Base-by-base conservation (phyloP, 2,113 vertebrate species). In the Rallus limicola region DNA sequence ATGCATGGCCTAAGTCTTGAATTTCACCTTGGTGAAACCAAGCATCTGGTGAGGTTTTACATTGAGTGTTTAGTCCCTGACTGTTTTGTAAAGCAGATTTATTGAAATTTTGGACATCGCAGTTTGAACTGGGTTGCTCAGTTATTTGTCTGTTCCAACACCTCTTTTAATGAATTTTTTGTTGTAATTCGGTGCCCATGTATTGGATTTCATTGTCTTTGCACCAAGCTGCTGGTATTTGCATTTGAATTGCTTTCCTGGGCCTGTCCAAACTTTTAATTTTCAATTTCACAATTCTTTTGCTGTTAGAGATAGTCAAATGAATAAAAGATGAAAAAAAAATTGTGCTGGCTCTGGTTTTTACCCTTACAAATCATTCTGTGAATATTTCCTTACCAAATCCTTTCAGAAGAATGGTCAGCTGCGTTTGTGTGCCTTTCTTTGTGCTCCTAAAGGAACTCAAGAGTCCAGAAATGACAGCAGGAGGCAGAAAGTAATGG, bases 251-350 rank as follows among this genome's bases (percentile, higher is more conserved):
- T 84, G 64, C 72, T 95, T 95, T 58, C 52, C 67, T 78, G 63
- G 75, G 59, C 69, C 65, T 82, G 75, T 34, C 95, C 84, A 88
- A 91, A 92, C 64, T 92, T 95, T 95, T 80, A 44, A 77, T 94
- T 93, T 94, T 76, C 91, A 74, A 24, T 96, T 84, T 90, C 58
- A 38, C 17, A 44, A 68, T 80, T 91, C 86, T 91, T 86, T 29
- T 84, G 90, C 84, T 33, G 69, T 77, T 88, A 77, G 81, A 88
- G 86, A 67, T 58, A 82, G 71, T 80, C 31, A 25, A 60, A 93
- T 97, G 90, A 88, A 96, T 97, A 92, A 94, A 95, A 97, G 95
- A 97, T 96, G 86, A 89, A 86, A 95, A 90, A 48, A 42, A 44
- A 46, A 44, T 21, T 19, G 70, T 91, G n/a, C 86, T 77, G 86